Percentiles rank a stretch among this genome's conserved stretches.
These are phyloP conservation scores for Hypomesus transpacificus DNA, from an alignment of 2,113 vertebrate species.

Conservation along the genomic window DNA sequence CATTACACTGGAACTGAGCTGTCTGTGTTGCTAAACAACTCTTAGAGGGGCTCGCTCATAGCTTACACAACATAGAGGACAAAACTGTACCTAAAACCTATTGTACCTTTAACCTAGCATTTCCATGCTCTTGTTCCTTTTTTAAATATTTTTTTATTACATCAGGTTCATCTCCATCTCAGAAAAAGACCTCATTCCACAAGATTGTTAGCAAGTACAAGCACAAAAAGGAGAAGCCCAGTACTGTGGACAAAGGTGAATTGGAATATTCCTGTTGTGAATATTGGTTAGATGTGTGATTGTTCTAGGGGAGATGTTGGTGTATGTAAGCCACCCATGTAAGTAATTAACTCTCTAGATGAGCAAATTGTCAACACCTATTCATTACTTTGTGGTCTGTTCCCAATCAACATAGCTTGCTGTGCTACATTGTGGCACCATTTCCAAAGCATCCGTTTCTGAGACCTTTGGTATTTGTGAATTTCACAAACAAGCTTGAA, in stretches of 20 bases:
- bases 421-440: no score
- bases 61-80: constrained; percentile 9
- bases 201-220: constrained; percentile 97
- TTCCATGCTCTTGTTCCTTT: constrained; percentile 61
- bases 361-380: no score
- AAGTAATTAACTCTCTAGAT: no score
- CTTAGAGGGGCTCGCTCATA: not conserved
- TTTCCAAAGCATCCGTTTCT: no score
- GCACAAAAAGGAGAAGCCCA: constrained; percentile 89
- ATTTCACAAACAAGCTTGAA: no score
- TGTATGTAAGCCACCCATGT: no score
- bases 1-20: no score
- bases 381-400: not conserved
- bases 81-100: constrained; percentile 23
- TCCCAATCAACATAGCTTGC: constrained; percentile 3
- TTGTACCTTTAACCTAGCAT: constrained; percentile 61
- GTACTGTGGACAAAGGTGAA: constrained; percentile 85
- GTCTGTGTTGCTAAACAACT: not conserved
- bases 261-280: constrained; percentile 35
- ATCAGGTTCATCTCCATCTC: constrained; percentile 90
- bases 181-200: constrained; percentile 94
- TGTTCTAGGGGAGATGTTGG: not conserved
- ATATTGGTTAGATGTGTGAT: constrained; percentile 6
- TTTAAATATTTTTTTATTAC: constrained; percentile 52
- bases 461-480: no score